These are phyloP conservation scores for Philhelius pedissequus DNA, from an alignment of 2,888 invertebrate species.

Conservation along the genomic window DNA sequence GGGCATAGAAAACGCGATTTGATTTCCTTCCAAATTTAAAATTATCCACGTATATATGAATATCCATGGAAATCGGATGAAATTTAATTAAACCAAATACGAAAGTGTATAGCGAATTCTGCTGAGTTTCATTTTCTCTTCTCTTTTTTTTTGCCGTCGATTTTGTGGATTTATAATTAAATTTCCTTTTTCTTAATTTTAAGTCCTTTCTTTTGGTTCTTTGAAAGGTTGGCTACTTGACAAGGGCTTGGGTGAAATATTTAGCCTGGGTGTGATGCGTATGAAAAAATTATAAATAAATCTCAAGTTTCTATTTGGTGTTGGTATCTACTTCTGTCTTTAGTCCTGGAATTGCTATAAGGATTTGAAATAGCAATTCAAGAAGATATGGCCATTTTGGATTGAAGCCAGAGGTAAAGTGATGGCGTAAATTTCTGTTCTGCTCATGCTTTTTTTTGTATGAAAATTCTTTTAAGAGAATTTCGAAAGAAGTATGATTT, in stretches of 20 bases:
- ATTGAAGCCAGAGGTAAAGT: conserved; percentile 49
- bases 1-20: conserved; percentile 28
- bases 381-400: conserved; percentile 40
- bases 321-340: not conserved
- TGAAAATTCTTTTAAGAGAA: too few species aligned
- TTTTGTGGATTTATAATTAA: conserved; percentile 38
- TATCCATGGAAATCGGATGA: conserved; percentile 46
- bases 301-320: conserved; percentile 3
- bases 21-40: conserved; percentile 9
- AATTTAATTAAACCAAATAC: conserved; percentile 51
- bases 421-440: conserved; percentile 36
- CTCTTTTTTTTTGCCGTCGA: not conserved
- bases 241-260: not conserved
- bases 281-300: conserved; percentile 41
- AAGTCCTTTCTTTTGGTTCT: conserved; percentile 2
- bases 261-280: not conserved
- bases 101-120: conserved; percentile 52
- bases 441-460: too few species aligned
- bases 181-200: conserved; percentile 47
- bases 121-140: not conserved
- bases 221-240: conserved; percentile 2
- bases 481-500: too few species aligned
- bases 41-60: not conserved
- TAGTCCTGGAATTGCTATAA: not conserved
- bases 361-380: conserved; percentile 26